Conservation (phyloP, 2,797 vertebrate species). For the Pseudocheirus occidentalis region DNA sequence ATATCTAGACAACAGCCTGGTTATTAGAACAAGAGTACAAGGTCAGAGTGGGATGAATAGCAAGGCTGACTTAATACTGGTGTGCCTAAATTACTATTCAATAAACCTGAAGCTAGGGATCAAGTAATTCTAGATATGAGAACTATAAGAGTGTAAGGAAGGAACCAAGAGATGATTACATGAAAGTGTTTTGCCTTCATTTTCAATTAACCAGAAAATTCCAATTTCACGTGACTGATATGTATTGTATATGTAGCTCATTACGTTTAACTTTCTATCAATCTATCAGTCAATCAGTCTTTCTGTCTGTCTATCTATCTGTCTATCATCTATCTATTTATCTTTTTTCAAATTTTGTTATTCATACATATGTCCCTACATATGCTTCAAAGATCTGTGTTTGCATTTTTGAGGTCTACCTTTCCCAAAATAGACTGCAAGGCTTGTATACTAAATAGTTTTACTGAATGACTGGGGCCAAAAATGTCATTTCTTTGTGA, state of each 20-base stretch:
- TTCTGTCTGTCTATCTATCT: too few relatives aligned
- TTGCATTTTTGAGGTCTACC: background rate
- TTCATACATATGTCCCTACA: background rate
- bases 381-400: background rate
- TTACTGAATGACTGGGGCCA: background rate
- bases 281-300: too few relatives aligned
- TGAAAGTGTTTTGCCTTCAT: background rate
- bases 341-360: background rate
- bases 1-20: background rate
- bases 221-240: background rate
- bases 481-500: background rate
- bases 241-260: background rate
- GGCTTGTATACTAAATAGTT: background rate
- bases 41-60: background rate
- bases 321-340: too few relatives aligned
- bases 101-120: background rate
- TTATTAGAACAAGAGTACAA: background rate
- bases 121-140: background rate
- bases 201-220: constrained; percentile 27
- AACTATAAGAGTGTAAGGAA: background rate
- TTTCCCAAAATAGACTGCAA: background rate
- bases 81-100: background rate
- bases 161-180: background rate
- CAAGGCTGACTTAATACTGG: background rate
- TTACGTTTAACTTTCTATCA: background rate